Conservation (phyloP, 2,888 invertebrate genomes). For the Zelleria hepariella region DNA sequence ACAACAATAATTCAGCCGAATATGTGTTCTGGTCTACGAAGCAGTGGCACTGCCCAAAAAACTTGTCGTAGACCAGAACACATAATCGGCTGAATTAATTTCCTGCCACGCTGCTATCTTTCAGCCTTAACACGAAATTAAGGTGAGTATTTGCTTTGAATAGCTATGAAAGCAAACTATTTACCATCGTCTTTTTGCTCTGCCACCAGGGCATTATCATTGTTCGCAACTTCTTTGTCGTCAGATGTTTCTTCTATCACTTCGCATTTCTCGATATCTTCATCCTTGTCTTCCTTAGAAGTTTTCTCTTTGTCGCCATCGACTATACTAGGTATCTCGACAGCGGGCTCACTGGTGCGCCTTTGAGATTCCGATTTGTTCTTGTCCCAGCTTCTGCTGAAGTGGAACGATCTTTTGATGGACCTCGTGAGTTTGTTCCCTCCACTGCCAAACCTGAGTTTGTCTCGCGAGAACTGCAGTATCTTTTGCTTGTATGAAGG, state of each 20-base stretch:
- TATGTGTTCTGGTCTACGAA: no score
- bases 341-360: constrained; percentile 58
- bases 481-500: constrained; percentile 67
- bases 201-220: constrained; percentile 39
- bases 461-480: constrained; percentile 62
- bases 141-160: constrained; percentile 4
- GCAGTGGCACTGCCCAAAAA: no score
- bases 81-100: no score
- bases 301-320: constrained; percentile 36
- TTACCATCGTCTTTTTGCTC: constrained; percentile 51
- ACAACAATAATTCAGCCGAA: no score
- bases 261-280: constrained; percentile 57
- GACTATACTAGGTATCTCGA: constrained; percentile 40
- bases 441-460: constrained; percentile 59
- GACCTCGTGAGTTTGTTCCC: constrained; percentile 61
- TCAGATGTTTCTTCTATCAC: constrained; percentile 54
- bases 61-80: no score
- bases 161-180: background rate
- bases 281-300: constrained; percentile 57
- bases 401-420: constrained; percentile 62
- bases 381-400: constrained; percentile 62
- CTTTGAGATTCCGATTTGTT: constrained; percentile 50
- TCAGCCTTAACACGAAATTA: no score
- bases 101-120: no score
- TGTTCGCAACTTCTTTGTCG: constrained; percentile 55